Evolutionary conservation across 1,140 invertebrate genomes (phyloP), one percentile per base, ranked within the genome.

Genomic region (Ceratoteleas bidentatus): DNA sequence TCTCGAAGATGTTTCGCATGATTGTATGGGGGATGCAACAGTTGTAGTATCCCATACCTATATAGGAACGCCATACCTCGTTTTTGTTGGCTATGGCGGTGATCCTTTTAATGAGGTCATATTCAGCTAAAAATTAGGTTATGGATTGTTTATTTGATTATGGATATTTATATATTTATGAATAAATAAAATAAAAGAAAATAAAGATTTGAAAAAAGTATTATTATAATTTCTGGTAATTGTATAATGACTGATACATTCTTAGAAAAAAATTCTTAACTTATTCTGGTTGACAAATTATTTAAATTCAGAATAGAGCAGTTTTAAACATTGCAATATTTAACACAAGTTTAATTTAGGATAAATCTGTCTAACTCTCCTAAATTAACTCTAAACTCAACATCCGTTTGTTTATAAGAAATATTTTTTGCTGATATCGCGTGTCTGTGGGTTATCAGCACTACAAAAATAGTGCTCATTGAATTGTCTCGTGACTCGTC

Each of bases 21-120:
- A 99, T 99, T 0, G 97, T 96, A 81, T 98, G 96, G 0, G 99
- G 99, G 8, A 98, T 96, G 86, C 96, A 96, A 85, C 98, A 99
- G 88, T 99, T 99, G 90, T 99, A 96, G 90, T 99, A 99, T 0
- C 99, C 99, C 96, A 99, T 98, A 0, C 99, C 99, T 62, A 99
- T 99, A 87, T 98, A 99, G 6, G 97, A 96, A 64, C 98, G 93
- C 96, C 97, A 99, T 83, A 98, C 93, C 91, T 98, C 93, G 92
- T 99, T 99, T 85, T 96, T 95, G 62, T 96, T 93, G 0, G 97
- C 95, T 78, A 99, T 96, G 73, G 94, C 92, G 34, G 94, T 92
- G 15, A 97, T 95, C 85, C 94, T 93, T 73, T 95, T 94, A 34
- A 99, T 95, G 10, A 99, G 90, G 76, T 98, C 96, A 87, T 96